Evolutionary conservation across 2,113 vertebrate species (phyloP), one percentile per base, ranked within the genome.

Genomic region (Vidua chalybeata): DNA sequence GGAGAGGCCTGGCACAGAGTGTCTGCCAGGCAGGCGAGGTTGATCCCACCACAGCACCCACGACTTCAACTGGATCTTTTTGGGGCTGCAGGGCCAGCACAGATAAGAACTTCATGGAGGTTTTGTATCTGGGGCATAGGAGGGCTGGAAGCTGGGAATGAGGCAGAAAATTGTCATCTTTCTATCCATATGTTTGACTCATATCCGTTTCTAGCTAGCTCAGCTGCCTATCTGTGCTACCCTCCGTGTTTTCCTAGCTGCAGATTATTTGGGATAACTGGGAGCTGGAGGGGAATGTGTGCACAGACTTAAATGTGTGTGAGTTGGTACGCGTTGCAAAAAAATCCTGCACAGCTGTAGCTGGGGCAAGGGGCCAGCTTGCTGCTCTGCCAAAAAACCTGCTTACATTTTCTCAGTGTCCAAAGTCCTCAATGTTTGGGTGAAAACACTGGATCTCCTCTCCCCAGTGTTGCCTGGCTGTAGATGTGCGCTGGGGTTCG

Each of bases 281-380:
- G 86, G 89, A 96, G 91, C 95, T 59, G 64, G 61, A 87, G 91
- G 83, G 48, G 89, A 95, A 43, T 84, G 72, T 63, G 64, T 37
- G 80, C 28, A 1, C 46, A 13, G 77, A 31, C 41, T 90, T 43
- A 54, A 84, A 67, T 84, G 86, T 64, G 90, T 49, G 71, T 3
- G 12, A 77, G 68, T 59, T 95, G 78, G 83, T 52, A 75, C 0
- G 13, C 49, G 2, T 3, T 41, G 79, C 77, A 86, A 80, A 74
- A 74, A 90, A 90, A 62, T 46, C 84, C 85, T 68, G 51, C 93
- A 90, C 95, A 94, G 94, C 96, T 97, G 97, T 91, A 95, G 90
- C 7, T 96, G 87, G 78, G 96, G 97, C 93, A 90, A 87, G 85
- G 66, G 92, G 95, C 93, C 96, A 96, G 92, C 46, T 83, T 43